phyloP scores from a whole-genome alignment of 1,140 invertebrate species.

The Holcopasites calliopsidis region DNA sequence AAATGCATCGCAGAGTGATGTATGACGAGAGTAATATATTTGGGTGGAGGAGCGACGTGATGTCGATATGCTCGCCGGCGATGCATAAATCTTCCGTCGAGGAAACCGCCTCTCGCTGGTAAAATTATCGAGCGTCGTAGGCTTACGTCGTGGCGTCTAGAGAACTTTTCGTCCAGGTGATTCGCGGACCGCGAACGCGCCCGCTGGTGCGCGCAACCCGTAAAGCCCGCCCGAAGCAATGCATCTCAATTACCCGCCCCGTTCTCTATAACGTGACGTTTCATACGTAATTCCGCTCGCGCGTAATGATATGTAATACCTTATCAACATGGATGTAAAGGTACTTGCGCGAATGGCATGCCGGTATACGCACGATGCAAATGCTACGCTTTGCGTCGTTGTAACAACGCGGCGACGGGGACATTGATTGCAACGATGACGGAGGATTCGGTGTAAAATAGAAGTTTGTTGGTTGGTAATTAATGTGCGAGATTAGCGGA shows the following conservation, averaged over 20 bases:
- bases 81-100: constrained; percentile 33
- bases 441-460: neutral
- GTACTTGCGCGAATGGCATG: neutral
- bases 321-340: constrained; percentile 24
- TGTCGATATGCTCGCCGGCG: constrained; percentile 38
- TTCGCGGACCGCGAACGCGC: neutral
- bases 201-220: neutral
- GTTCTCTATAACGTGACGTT: neutral
- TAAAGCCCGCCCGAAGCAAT: neutral
- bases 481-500: too few species aligned
- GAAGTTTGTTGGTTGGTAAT: too few species aligned
- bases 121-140: constrained; percentile 13
- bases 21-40: constrained; percentile 40
- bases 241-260: constrained; percentile 15
- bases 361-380: neutral
- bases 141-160: neutral
- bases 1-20: constrained; percentile 25
- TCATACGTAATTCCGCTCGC: neutral
- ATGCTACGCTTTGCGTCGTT: neutral
- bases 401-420: neutral
- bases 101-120: neutral
- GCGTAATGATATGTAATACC: constrained; percentile 14
- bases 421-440: neutral
- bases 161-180: constrained; percentile 6
- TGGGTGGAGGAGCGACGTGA: constrained; percentile 6